These are phyloP conservation scores for Branchipolynoe longqiensis DNA, from an alignment of 2,888 invertebrate species.

Conservation along the genomic window DNA sequence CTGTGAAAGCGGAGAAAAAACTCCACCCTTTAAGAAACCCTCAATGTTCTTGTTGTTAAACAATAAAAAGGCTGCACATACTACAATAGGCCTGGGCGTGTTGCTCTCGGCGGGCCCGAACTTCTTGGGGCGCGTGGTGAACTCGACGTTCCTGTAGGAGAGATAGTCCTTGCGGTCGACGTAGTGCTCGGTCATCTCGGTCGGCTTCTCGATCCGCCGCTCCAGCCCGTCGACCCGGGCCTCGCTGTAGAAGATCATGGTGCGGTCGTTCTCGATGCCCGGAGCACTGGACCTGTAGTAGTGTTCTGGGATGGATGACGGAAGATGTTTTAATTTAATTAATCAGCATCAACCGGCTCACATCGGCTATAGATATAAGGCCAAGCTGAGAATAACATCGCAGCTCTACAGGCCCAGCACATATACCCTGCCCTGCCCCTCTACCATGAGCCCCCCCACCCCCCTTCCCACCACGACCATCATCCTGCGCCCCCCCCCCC, in stretches of 20 bases:
- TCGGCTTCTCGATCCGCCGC: slow-evolving; percentile 79
- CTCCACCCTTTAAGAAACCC: no score
- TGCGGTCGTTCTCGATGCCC: slow-evolving; percentile 83
- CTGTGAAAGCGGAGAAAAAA: no score
- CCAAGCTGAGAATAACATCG: no score
- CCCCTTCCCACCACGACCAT: no score
- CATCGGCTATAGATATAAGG: no score
- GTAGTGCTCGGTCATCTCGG: slow-evolving; percentile 81
- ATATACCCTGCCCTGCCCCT: no score
- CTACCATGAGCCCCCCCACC: no score
- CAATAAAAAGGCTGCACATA: no score
- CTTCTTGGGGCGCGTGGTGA: slow-evolving; percentile 79
- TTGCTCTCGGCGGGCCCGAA: slow-evolving; percentile 79
- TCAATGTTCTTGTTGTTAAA: no score
- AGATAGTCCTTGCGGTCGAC: slow-evolving; percentile 80
- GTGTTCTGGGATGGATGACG: slow-evolving; percentile 74
- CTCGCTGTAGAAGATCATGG: slow-evolving; percentile 84
- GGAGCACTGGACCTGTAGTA: slow-evolving; percentile 78
- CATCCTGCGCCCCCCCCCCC: no score
- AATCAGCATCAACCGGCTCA: background rate
- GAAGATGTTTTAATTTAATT: background rate
- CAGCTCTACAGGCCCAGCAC: no score
- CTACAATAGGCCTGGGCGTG: slow-evolving; percentile 74
- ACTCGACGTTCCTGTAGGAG: slow-evolving; percentile 79
- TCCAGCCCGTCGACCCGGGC: slow-evolving; percentile 88